Percentiles rank a stretch among this genome's conserved stretches.
Evolutionary conservation across 2,797 vertebrate species (phyloP).

Genomic region (Gallinago solitaria): DNA sequence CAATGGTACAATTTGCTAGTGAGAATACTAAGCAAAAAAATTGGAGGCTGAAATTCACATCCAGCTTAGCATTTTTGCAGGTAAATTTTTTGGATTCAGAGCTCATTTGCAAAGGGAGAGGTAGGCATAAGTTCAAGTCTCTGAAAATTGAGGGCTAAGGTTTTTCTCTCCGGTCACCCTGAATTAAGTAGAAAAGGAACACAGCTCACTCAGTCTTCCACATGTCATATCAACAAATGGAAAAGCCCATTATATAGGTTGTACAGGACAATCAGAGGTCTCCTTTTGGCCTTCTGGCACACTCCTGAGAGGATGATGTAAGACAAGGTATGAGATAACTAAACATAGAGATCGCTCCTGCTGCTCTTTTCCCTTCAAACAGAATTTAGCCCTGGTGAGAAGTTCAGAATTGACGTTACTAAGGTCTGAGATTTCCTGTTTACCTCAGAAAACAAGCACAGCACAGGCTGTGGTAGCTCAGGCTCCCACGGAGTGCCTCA

Average conservation of each 20-base stretch:
- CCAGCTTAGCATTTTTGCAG: neutral
- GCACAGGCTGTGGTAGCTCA: neutral
- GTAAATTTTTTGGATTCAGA: neutral
- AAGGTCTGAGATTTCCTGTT: conserved; percentile 43
- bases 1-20: neutral
- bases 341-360: conserved; percentile 9
- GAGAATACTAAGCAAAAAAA: neutral
- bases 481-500: neutral
- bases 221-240: neutral
- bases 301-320: neutral
- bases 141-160: neutral
- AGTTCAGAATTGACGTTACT: conserved; percentile 28
- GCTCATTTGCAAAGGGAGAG: neutral
- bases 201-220: neutral
- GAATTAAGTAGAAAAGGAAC: neutral
- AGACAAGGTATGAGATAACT: conserved; percentile 5
- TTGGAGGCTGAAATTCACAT: neutral
- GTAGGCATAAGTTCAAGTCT: neutral
- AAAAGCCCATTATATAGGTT: neutral
- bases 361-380: conserved; percentile 5
- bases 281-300: conserved; percentile 25
- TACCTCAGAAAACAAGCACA: conserved; percentile 25
- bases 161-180: neutral
- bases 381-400: conserved; percentile 14
- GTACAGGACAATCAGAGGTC: neutral